Percentiles rank a stretch among this genome's conserved stretches.
These are phyloP conservation scores for Endomychus coccineus DNA, from an alignment of 2,888 invertebrate species.

Conservation along the genomic window DNA sequence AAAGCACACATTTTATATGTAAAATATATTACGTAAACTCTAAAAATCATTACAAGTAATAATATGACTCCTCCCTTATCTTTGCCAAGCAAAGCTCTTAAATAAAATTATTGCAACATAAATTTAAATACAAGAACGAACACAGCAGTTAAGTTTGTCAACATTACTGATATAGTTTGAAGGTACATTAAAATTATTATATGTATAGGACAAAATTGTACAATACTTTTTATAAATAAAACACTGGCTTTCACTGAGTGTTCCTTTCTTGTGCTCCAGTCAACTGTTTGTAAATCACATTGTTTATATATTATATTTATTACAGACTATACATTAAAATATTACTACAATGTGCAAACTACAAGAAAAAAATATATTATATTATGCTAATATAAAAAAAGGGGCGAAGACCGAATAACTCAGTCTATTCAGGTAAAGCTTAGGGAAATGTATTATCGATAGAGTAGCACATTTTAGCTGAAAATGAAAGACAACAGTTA, in stretches of 20 bases:
- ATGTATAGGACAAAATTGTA: no score
- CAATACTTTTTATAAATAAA: no score
- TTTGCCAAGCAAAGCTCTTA: constrained; percentile 35
- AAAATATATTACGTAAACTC: constrained; percentile 25
- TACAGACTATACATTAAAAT: constrained; percentile 33
- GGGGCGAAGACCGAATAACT: constrained; percentile 28
- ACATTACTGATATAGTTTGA: no score
- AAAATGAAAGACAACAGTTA: constrained; percentile 23
- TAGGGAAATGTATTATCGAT: constrained; percentile 29
- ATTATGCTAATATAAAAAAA: constrained; percentile 31
- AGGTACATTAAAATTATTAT: no score
- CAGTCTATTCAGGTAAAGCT: constrained; percentile 34
- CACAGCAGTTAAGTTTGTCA: constrained; percentile 13
- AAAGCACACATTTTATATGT: constrained; percentile 37
- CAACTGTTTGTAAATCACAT: constrained; percentile 29
- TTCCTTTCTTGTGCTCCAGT: constrained; percentile 29
- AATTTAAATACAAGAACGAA: constrained; percentile 16
- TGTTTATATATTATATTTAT: constrained; percentile 26
- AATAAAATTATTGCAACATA: constrained; percentile 33
- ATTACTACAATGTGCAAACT: constrained; percentile 35
- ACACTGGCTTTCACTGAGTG: no score
- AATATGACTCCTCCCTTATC: constrained; percentile 33
- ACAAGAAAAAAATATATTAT: constrained; percentile 34
- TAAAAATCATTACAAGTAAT: constrained; percentile 34
- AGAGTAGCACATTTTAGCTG: constrained; percentile 34